A percentile compares a stretch with the other conserved stretches of the same genome.
phyloP scores from a whole-genome alignment of 2,888 invertebrate species.

The Petrophora chlorosata region DNA sequence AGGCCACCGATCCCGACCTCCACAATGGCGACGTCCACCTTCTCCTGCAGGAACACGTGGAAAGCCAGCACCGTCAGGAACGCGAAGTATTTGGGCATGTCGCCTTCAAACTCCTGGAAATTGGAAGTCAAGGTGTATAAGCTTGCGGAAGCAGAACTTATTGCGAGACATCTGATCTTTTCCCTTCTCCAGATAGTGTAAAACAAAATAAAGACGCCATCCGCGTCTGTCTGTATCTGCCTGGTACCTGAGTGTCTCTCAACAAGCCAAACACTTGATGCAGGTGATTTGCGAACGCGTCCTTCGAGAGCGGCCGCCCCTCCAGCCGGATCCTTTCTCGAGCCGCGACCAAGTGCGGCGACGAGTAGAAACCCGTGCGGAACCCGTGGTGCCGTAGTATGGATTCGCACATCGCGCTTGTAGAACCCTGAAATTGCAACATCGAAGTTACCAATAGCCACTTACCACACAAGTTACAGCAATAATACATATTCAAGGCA shows the following conservation, averaged over 20 bases:
- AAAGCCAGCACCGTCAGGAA: slow-evolving; percentile 97
- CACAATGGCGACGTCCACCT: slow-evolving; percentile 95
- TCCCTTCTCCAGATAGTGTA: too few relatives aligned
- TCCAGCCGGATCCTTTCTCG: slow-evolving; percentile 95
- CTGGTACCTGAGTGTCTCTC: slow-evolving; percentile 57
- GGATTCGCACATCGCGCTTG: slow-evolving; percentile 96
- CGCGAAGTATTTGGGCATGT: slow-evolving; percentile 97
- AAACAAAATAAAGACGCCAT: too few relatives aligned
- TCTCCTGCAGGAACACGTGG: slow-evolving; percentile 92
- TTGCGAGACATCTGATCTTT: too few relatives aligned
- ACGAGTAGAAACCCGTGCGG: slow-evolving; percentile 97
- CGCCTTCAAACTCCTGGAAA: slow-evolving; percentile 81
- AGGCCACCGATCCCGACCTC: slow-evolving; percentile 99
- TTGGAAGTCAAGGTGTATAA: too few relatives aligned
- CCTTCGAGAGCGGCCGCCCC: slow-evolving; percentile 89
- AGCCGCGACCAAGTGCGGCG: slow-evolving; percentile 96
- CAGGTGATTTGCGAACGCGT: slow-evolving; percentile 90
- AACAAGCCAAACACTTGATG: slow-evolving; percentile 90
- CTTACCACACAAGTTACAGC: not conserved
- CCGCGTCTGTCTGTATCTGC: not conserved
- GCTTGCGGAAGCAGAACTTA: too few relatives aligned
- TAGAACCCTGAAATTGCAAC: slow-evolving; percentile 86
- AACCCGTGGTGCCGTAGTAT: slow-evolving; percentile 93
- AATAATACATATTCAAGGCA: too few relatives aligned
- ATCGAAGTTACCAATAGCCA: not conserved